Base-by-base conservation (phyloP, 2,888 invertebrate species). In the Acrocyrtus sp. region DNA sequence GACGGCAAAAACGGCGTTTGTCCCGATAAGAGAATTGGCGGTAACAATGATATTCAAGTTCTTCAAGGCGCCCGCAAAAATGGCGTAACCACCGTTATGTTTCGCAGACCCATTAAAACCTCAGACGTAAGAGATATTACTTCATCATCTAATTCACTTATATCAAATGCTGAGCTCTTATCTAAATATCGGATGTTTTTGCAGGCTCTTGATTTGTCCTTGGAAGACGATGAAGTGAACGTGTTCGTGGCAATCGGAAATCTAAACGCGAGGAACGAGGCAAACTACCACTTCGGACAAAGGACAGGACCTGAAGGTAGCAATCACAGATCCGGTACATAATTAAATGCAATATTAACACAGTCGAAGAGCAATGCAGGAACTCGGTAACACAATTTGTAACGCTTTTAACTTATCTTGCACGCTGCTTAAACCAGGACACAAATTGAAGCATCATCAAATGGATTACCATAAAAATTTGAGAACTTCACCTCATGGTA, bases 181-280 rank as follows among this genome's bases (percentile, higher is more conserved):
- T 34, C 22, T 12, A 19, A 17, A 8, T 17, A 47, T n/a, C n/a
- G n/a, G n/a, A n/a, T n/a, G n/a, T 51, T 22, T 39, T 17, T 56
- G 4, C 41, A 73, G 67, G 47, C 6, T 34, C 56, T 61, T 27
- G 89, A 90, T 77, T 89, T 93, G 58, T 88, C 90, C 0, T 86
- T 87, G 1, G 88, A 90, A 24, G 86, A 89, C 0, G 89, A 91
- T 27, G 89, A 91, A 29, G 90, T 92, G 24, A 92, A 91, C 26
- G 91, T 95, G 3, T 92, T 96, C 62, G 95, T 94, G 0, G 95
- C 95, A 3, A 92, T 95, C 80, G 95, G 96, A 0, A 91, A 92
- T 0, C 86, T 96, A 29, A 94, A 94, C 86, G 87, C 88, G 0
- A 85, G 90, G 61, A 89, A 89, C 80, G 94, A 95, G 83, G 94